Evolutionary conservation across 2,113 vertebrate genomes (phyloP).

Genomic region (Mormyrus lacerda): DNA sequence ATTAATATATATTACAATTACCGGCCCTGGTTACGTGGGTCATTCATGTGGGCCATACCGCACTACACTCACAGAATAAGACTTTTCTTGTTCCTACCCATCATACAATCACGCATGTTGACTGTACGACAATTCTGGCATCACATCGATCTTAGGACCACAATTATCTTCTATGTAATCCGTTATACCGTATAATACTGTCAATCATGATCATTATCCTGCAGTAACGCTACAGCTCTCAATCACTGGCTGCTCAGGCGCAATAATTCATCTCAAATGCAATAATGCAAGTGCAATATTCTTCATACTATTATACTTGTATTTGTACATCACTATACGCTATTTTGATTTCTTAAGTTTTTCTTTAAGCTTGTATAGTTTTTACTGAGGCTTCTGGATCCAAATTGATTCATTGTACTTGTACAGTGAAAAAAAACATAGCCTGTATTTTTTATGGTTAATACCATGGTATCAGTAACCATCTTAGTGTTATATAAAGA

Average conservation of each 20-base stretch:
- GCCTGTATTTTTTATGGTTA: neutral
- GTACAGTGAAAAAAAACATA: neutral
- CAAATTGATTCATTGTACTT: neutral
- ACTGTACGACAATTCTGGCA: neutral
- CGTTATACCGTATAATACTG: neutral
- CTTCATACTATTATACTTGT: neutral
- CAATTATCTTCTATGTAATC: neutral
- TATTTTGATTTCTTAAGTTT: neutral
- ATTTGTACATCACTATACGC: neutral
- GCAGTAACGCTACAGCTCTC: neutral
- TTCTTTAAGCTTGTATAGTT: neutral
- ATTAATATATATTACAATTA: too few relatives aligned
- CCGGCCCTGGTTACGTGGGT: too few relatives aligned
- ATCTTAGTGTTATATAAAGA: neutral
- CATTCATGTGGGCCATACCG: too few relatives aligned
- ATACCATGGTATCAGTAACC: neutral
- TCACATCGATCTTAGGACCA: neutral
- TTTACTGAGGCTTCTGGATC: neutral
- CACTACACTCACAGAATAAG: neutral
- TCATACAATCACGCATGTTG: neutral
- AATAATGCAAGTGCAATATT: neutral
- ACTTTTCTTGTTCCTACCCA: neutral
- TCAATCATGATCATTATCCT: neutral
- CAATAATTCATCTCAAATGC: neutral
- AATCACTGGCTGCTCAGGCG: neutral